Base-by-base conservation (phyloP, 2,113 vertebrate genomes). In the Pogonocichla stellata region DNA sequence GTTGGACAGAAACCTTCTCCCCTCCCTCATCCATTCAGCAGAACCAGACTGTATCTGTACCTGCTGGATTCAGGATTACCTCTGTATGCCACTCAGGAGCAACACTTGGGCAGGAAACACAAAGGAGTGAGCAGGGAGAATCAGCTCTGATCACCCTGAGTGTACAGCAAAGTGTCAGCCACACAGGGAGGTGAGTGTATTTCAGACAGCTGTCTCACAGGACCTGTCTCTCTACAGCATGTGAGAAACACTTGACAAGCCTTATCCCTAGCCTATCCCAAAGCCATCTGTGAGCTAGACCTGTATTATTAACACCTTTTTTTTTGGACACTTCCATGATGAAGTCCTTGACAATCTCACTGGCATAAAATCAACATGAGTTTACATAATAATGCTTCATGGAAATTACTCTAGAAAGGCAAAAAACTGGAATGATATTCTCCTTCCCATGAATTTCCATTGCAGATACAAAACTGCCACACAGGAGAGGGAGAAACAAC, bases 231-330 rank as follows among this genome's bases (percentile, higher is more conserved):
- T 57, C 65, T 33, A 3, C 3, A 88, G 84, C 75, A 66, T 14
- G 3, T 70, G 70, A 89, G 62, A 92, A 94, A 82, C 48, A 51
- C 60, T 77, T 88, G 74, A 96, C 86, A 94, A 93, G 77, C 31
- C 62, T 82, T 80, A 70, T 64, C 71, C 80, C 81, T 38, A 92
- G 71, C 61, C 89, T 85, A 72, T 38, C 70, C 82, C 67, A 83
- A 90, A 95, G 67, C 80, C 90, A 86, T 66, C 90, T 90, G 86
- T 86, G 80, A 90, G 90, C n/a, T 84, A 60, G 82, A 73, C 62
- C 72, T 78, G 72, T 92, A 86, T 58, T 66, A 83, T 60, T 83
- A 95, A 86, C 90, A 94, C 43, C 36, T 85, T 79, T 86, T 83
- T 36, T 78, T 82, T 86, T 57, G 85, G 86, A 80, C n/a, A 54